Conservation (phyloP, 2,888 invertebrate species). For the Cheilosia vulpina region DNA sequence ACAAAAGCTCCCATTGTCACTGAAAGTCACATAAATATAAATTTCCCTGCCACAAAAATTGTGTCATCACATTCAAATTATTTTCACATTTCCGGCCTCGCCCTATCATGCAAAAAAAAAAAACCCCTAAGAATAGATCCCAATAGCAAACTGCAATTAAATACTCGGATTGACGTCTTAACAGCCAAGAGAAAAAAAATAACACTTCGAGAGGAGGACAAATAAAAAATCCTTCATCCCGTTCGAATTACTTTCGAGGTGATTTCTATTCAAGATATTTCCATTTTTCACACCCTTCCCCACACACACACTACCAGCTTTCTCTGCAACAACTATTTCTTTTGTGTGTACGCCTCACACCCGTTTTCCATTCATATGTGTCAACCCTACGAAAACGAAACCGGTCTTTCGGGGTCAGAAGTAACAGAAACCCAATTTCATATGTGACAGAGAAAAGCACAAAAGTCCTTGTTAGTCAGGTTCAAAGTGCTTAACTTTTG, state of each 20-base stretch:
- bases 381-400: constrained; percentile 32
- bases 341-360: constrained; percentile 48
- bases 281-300: constrained; percentile 49
- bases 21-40: constrained; percentile 23
- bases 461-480: constrained; percentile 62
- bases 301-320: constrained; percentile 4
- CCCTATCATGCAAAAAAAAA: constrained; percentile 40
- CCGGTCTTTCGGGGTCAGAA: constrained; percentile 57
- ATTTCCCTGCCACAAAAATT: constrained; percentile 8
- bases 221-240: constrained; percentile 51
- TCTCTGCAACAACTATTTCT: constrained; percentile 51
- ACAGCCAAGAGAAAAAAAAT: constrained; percentile 37
- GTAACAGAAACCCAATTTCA: constrained; percentile 51
- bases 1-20: constrained; percentile 49
- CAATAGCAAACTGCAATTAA: constrained; percentile 68
- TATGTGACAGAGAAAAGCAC: constrained; percentile 16
- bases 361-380: constrained; percentile 58
- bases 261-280: constrained; percentile 70
- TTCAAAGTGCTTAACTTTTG: constrained; percentile 68
- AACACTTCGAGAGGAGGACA: constrained; percentile 6
- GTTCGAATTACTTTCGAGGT: constrained; percentile 70
- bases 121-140: constrained; percentile 28
- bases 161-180: constrained; percentile 71
- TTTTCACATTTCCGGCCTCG: constrained; percentile 47
- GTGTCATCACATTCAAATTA: constrained; percentile 69